Base-by-base conservation (phyloP, 2,888 invertebrate species). In the Perizoma flavofasciatum region DNA sequence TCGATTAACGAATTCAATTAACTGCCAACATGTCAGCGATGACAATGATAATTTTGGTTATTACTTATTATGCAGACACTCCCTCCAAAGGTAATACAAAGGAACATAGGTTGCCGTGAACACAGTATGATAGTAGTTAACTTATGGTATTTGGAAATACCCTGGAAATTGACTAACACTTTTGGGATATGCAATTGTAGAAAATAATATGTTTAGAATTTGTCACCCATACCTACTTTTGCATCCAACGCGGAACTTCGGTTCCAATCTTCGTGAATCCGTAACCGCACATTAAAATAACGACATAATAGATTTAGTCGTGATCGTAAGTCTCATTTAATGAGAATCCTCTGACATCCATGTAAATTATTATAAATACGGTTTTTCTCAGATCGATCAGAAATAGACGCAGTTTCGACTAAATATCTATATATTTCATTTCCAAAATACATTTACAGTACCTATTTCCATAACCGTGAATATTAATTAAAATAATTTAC, bases 111-210 rank as follows among this genome's bases (percentile, higher is more conserved):
- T 62, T 52, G 49, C 10, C 46, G 56, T 53, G 44, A 55, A 55
- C 58, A 49, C 52, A 6, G 34, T 44, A 53, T 44, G 51, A 51
- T 55, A 58, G 51, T 44, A 50, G 47, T 51, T 54, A 58, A 60
- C 54, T 49, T 55, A 45, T 64, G 61, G 51, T 61, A 47, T 65
- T 66, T 67, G 67, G 67, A 65, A 66, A 66, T 65, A 63, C 65
- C 69, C 49, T 60, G 8, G 11, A 8, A 49, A 54, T 49, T 65
- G 46, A 55, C 56, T 64, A 62, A 59, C 58, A 43, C 44, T 11
- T 53, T 63, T 54, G 53, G 50, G 8, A 46, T 51, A 58, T 58
- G 35, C 33, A 52, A 41, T 52, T 22, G 0, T 45, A 49, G 35
- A 49, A 57, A 59, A 57, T 41, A 40, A 59, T 40, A 49, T 32